Base-by-base conservation (phyloP, 1,140 invertebrate species). In the Drosophila mayri region DNA sequence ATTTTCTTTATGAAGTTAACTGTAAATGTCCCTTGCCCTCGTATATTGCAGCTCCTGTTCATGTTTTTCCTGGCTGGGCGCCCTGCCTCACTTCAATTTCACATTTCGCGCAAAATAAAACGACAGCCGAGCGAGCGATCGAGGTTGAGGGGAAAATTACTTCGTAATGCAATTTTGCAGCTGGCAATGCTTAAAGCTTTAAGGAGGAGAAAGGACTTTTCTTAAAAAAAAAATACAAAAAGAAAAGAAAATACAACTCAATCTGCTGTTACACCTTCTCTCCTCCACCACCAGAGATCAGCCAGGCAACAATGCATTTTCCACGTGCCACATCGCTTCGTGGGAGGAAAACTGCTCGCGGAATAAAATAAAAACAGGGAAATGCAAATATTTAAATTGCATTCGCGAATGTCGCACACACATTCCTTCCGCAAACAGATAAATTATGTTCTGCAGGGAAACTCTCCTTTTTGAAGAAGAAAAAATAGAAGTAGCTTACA, bases 1-100 rank as follows among this genome's bases (percentile, higher is more conserved):
- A 87, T 87, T 87, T 87, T 87, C 84, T 87, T 87, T 87, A 87
- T 87, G 84, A 88, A 87, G 84, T 87, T 88, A 87, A 87, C 84
- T 87, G 84, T 87, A 87, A 88, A 83, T 87, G 83, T 86, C 74
- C 79, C 70, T 72, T 72, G 54, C 52, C 47, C 46, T 47, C 70
- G 70, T 72, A 60, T 72, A 72, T 60, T 25, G 44, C 35, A 57
- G 64, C 43, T 77, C 55, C 76, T 63, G 68, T 86, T 66, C 77
- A 55, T 71, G 44, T 47, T 60, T 47, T 58, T 57, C 37, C 63
- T 37, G 68, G 7, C 18, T 12, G 37, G 59, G n/a, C 28, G 11
- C 28, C 11, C 35, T 35, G 28, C 25, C 65, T 40, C 38, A 79
- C 83, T 87, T 82, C 83, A 87, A 87, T 87, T 87, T 82, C 76